Evolutionary conservation across 2,797 vertebrate genomes (phyloP).

Genomic region (Oryzias dopingdopingensis): DNA sequence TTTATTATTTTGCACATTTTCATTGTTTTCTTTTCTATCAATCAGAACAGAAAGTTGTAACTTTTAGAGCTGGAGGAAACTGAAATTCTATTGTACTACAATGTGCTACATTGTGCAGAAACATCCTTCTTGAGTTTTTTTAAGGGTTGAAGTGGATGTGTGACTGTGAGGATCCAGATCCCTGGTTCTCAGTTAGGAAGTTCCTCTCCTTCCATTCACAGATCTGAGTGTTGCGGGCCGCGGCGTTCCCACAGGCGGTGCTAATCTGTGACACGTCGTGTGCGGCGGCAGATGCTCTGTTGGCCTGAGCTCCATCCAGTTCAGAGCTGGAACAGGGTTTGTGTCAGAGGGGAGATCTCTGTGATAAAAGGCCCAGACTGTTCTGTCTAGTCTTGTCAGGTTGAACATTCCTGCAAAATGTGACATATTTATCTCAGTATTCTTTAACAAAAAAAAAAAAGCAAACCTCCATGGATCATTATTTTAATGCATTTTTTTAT

Average conservation of each 20-base stretch:
- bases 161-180: neutral
- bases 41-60: too few relatives aligned
- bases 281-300: slow-evolving; percentile 36
- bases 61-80: too few relatives aligned
- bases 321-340: slow-evolving; percentile 2
- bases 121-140: neutral
- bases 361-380: neutral
- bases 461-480: too few relatives aligned
- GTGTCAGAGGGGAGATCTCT: slow-evolving; percentile 1
- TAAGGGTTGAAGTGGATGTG: neutral
- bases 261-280: slow-evolving; percentile 24
- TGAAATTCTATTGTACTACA: too few relatives aligned
- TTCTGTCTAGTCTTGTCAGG: neutral
- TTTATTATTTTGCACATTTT: too few relatives aligned
- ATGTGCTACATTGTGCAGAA: too few relatives aligned
- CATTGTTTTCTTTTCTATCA: too few relatives aligned
- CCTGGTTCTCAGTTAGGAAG: neutral
- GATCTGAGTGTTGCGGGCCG: neutral
- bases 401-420: too few relatives aligned
- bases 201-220: neutral
- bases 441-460: too few relatives aligned
- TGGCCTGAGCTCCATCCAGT: slow-evolving; percentile 10
- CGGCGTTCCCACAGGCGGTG: slow-evolving; percentile 27
- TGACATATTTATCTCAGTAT: too few relatives aligned
- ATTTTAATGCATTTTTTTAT: neutral